These are phyloP conservation scores for Cataglyphis altisquamis DNA, from an alignment of 2,888 invertebrate species.

Conservation along the genomic window DNA sequence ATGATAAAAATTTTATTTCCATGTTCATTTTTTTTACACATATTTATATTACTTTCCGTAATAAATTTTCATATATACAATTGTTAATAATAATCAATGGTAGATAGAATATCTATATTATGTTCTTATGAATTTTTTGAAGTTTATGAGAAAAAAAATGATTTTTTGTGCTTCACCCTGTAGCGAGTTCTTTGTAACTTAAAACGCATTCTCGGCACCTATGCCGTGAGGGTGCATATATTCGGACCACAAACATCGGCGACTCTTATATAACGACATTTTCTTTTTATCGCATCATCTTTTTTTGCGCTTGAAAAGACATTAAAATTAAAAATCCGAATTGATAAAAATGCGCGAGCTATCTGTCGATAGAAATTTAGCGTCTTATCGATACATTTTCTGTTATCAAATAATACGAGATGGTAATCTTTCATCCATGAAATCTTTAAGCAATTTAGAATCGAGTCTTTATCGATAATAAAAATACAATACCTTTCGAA, in stretches of 20 bases:
- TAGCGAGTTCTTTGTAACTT: slow-evolving; percentile 62
- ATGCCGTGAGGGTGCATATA: slow-evolving; percentile 82
- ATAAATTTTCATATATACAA: background rate
- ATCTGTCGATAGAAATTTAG: slow-evolving; percentile 5
- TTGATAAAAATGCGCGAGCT: slow-evolving; percentile 52
- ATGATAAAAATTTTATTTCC: background rate
- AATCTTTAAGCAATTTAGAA: background rate
- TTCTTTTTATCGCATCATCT: slow-evolving; percentile 60
- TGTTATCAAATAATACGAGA: background rate
- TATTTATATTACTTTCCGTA: background rate
- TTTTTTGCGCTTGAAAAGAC: slow-evolving; percentile 51
- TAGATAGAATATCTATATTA: no score
- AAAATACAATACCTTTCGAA: background rate
- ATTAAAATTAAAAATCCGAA: slow-evolving; percentile 63
- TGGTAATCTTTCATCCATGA: background rate
- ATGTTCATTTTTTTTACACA: background rate
- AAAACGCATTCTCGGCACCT: slow-evolving; percentile 70
- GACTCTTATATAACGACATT: slow-evolving; percentile 18
- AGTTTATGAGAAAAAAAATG: slow-evolving; percentile 35
- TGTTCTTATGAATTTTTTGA: background rate
- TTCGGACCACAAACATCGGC: slow-evolving; percentile 81
- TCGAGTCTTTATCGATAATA: background rate
- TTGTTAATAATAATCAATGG: background rate
- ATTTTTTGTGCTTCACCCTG: slow-evolving; percentile 61
- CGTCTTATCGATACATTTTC: background rate